Evolutionary conservation across 2,797 vertebrate species (phyloP), one percentile per base, ranked within the genome.

Genomic region (Champsocephalus gunnari): DNA sequence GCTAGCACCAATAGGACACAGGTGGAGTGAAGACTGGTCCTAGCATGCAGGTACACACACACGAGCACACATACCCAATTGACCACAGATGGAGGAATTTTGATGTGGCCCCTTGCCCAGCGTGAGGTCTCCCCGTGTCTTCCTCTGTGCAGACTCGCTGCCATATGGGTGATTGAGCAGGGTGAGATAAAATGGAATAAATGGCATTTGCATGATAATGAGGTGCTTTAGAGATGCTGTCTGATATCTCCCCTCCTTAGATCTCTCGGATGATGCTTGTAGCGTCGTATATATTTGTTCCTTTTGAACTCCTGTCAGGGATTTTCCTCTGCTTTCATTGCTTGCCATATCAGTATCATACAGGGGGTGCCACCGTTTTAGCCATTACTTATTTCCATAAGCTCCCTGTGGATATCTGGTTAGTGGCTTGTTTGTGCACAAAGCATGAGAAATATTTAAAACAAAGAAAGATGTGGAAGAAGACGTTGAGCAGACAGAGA

Each of bases 151-250:
- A 66, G 85, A 90, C 88, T 88, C 79, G 6, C 63, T 87, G 87
- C 91, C 93, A 94, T 93, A 93, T 93, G 93, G 91, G 80, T 91
- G 81, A 89, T 90, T 89, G 88, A 92, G 91, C 90, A 82, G 89
- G 86, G 70, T 64, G 86, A 89, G 91, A 92, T 94, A 89, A 94
- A 95, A 93, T 92, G 75, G 90, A 92, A 93, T 92, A 92, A 90
- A 93, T 90, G 71, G 65, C 73, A 92, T 94, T 94, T 93, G 91
- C 92, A 94, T 94, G 84, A 93, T 93, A 93, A 94, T 94, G 87
- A 93, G 90, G 77, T 88, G 93, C 87, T 90, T 93, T 90, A 90
- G 90, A 77, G 73, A 93, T 93, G 86, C 92, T 43, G 79, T 88
- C 87, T 90, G 88, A 94, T 92, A 92, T 88, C 53, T 58, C 8